Evolutionary conservation across 2,113 vertebrate species (phyloP), one percentile per base, ranked within the genome.

Genomic region (Okapia johnstoni): DNA sequence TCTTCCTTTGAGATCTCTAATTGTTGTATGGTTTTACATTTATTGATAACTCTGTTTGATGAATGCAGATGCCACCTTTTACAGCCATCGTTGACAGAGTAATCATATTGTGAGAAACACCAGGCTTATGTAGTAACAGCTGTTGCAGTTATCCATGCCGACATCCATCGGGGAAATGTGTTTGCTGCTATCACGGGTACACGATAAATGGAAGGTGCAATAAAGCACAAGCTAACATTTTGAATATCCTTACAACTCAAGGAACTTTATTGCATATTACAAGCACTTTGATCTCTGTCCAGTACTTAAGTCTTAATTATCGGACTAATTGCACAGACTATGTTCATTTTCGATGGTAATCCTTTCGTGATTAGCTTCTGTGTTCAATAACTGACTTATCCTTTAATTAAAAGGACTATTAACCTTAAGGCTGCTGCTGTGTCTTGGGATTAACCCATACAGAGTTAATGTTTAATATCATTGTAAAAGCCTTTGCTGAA

Each of bases 331-430:
- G 99, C 99, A 99, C 98, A 99, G 99, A 99, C 99, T 99, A 99
- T 99, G 99, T 99, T 99, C 99, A 99, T 99, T 99, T 99, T 99
- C 99, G 98, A 98, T 98, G 99, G 99, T 99, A 99, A 99, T 99
- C 99, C 99, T 99, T 99, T 99, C 99, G 99, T 99, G 99, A 99
- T 99, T 99, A 99, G 99, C 99, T 99, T 99, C 99, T 99, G 99
- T 99, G 99, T 99, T 99, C 99, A 99, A 99, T 99, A 99, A 99
- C 98, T 97, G 99, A 99, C 98, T 99, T 99, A 99, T 99, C 99
- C 99, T 99, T 99, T 99, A 99, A 99, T 99, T 99, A 99, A 99
- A 99, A 99, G 99, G 99, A 99, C 99, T 99, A 99, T 99, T 99
- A 99, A 99, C 99, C 99, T 99, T 99, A 99, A 99, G 99, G 97